A percentile compares a stretch with the other conserved stretches of the same genome.
Evolutionary conservation across 2,888 invertebrate species (phyloP).

Genomic region (Clusia tigrina): DNA sequence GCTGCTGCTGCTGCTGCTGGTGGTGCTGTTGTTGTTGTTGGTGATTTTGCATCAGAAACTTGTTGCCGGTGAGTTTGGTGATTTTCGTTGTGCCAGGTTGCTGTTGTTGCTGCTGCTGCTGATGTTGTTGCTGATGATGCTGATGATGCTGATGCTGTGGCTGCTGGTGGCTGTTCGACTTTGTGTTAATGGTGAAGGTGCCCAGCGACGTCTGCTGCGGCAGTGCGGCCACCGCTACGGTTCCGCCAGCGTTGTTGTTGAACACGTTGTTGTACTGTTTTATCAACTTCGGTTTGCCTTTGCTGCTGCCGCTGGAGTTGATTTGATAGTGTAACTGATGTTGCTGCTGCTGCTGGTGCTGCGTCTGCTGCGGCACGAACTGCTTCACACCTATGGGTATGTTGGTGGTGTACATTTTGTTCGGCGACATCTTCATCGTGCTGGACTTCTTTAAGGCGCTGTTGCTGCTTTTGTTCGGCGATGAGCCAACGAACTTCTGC

Average conservation of each 20-base stretch:
- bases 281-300: slow-evolving; percentile 54
- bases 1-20: slow-evolving; percentile 44
- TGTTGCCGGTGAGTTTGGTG: slow-evolving; percentile 47
- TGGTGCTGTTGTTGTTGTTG: slow-evolving; percentile 36
- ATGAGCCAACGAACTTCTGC: slow-evolving; percentile 41
- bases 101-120: too few relatives aligned
- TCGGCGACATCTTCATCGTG: slow-evolving; percentile 43
- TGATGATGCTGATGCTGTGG: too few relatives aligned
- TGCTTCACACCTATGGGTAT: slow-evolving; percentile 42
- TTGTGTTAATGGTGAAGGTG: slow-evolving; percentile 47
- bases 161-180: slow-evolving; percentile 40
- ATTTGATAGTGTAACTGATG: slow-evolving; percentile 41
- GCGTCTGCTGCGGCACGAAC: slow-evolving; percentile 42
- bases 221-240: slow-evolving; percentile 46
- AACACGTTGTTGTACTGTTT: slow-evolving; percentile 58
- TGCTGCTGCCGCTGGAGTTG: slow-evolving; percentile 30
- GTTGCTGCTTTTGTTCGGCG: slow-evolving; percentile 41
- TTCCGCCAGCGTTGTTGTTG: slow-evolving; percentile 42
- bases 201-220: slow-evolving; percentile 40
- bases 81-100: slow-evolving; percentile 45
- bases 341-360: slow-evolving; percentile 48
- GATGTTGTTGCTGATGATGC: too few relatives aligned
- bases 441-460: slow-evolving; percentile 52
- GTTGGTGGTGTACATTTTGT: slow-evolving; percentile 43
- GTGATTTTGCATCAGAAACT: slow-evolving; percentile 53